A percentile compares a stretch with the other conserved stretches of the same genome.
phyloP scores from a whole-genome alignment of 2,888 invertebrate species.

The Ashinkailepas kermadecensis region DNA sequence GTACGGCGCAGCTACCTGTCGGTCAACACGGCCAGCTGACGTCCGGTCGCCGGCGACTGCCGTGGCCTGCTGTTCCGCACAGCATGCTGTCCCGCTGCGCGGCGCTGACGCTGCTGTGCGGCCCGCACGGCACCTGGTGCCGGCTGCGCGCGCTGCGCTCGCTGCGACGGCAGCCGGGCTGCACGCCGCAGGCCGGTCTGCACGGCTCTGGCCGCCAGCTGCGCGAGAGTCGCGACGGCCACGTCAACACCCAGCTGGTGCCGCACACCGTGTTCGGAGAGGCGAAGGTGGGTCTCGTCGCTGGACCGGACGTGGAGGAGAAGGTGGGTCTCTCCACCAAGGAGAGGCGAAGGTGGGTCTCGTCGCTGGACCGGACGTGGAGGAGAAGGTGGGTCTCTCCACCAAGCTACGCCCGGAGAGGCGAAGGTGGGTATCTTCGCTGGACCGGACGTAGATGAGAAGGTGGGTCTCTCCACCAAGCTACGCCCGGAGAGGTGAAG shows the following conservation, averaged over 20 bases:
- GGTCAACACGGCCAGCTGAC: too few species aligned
- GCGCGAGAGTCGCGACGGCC: neutral
- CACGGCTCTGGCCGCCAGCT: neutral
- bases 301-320: too few species aligned
- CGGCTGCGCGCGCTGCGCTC: neutral
- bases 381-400: too few species aligned
- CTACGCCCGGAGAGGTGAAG: too few species aligned
- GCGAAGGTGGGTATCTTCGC: too few species aligned
- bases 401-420: too few species aligned
- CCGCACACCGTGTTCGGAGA: neutral
- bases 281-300: neutral
- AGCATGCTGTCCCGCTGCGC: neutral
- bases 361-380: too few species aligned
- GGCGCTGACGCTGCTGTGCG: conserved; percentile 33
- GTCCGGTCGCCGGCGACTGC: neutral
- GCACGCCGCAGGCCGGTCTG: neutral
- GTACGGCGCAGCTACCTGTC: neutral
- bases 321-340: too few species aligned
- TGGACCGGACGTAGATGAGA: too few species aligned
- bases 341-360: too few species aligned
- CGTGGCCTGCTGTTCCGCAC: neutral
- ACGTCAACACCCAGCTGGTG: neutral
- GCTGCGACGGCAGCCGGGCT: neutral
- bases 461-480: too few species aligned
- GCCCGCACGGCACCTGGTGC: neutral